Evolutionary conservation across 1,140 invertebrate genomes (phyloP).

Genomic region (Caenorhabditis briggsae): DNA sequence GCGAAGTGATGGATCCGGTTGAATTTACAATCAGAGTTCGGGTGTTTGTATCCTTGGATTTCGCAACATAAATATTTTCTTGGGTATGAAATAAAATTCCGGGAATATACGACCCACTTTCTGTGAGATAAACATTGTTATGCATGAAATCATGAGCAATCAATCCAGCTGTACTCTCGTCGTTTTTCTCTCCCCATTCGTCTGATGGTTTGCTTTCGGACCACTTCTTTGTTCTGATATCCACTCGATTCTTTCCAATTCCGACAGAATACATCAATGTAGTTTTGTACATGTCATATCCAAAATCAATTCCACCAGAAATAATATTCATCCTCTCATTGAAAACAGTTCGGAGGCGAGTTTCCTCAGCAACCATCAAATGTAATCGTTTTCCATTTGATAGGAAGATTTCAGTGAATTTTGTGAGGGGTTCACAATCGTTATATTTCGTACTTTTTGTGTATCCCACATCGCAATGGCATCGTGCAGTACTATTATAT

Average conservation of each 20-base stretch:
- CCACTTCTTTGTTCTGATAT: conserved; percentile 24
- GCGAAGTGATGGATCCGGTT: conserved; percentile 28
- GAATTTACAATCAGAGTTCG: conserved; percentile 6
- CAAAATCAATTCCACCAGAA: conserved; percentile 17
- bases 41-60: conserved; percentile 13
- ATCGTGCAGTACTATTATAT: conserved; percentile 32
- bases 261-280: conserved; percentile 18
- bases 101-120: background rate
- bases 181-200: background rate
- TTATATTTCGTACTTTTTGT: conserved; percentile 2
- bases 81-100: conserved; percentile 16
- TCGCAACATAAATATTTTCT: conserved; percentile 18
- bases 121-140: conserved; percentile 6
- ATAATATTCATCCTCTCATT: background rate
- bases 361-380: background rate
- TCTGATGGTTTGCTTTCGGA: background rate
- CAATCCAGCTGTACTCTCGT: conserved; percentile 4
- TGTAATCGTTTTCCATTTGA: conserved; percentile 15
- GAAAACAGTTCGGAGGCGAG: background rate
- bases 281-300: background rate
- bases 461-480: conserved; percentile 37
- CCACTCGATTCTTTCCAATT: background rate
- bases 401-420: conserved; percentile 7
- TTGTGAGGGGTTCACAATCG: background rate
- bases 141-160: conserved; percentile 17